These are phyloP conservation scores for Gastracanthus pulcherrimus DNA, from an alignment of 2,888 invertebrate genomes.

Conservation along the genomic window DNA sequence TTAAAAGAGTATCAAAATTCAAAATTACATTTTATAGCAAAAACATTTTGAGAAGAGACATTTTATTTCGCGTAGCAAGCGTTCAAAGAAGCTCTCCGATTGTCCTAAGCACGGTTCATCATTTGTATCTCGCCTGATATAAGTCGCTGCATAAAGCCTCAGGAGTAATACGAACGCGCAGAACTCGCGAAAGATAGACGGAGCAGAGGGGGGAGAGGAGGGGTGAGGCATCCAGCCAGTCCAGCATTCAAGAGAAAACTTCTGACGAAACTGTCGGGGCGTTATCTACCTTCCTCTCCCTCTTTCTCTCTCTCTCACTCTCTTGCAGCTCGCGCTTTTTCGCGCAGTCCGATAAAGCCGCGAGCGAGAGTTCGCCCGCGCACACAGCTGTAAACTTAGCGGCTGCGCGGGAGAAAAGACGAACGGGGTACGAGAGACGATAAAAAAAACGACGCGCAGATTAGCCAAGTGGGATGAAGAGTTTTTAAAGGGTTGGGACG, in stretches of 20 bases:
- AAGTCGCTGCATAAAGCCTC: too few relatives aligned
- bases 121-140: too few relatives aligned
- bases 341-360: slow-evolving; percentile 38
- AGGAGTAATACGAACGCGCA: too few relatives aligned
- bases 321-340: not conserved
- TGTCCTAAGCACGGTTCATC: too few relatives aligned
- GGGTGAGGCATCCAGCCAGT: too few relatives aligned
- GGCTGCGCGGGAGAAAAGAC: not conserved
- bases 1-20: too few relatives aligned
- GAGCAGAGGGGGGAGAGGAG: too few relatives aligned
- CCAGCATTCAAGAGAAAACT: slow-evolving; percentile 36
- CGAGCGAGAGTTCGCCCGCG: not conserved
- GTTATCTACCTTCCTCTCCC: slow-evolving; percentile 31
- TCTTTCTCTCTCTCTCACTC: not conserved
- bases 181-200: not conserved
- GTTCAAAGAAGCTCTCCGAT: too few relatives aligned
- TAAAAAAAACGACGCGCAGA: slow-evolving; percentile 40
- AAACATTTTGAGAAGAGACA: too few relatives aligned
- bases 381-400: slow-evolving; percentile 9
- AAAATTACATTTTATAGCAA: too few relatives aligned
- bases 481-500: slow-evolving; percentile 40
- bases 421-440: slow-evolving; percentile 15
- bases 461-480: slow-evolving; percentile 41
- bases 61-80: too few relatives aligned
- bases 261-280: slow-evolving; percentile 41